Evolutionary conservation across 2,113 vertebrate genomes (phyloP), one percentile per base, ranked within the genome.

Genomic region (Alexandromys fortis): DNA sequence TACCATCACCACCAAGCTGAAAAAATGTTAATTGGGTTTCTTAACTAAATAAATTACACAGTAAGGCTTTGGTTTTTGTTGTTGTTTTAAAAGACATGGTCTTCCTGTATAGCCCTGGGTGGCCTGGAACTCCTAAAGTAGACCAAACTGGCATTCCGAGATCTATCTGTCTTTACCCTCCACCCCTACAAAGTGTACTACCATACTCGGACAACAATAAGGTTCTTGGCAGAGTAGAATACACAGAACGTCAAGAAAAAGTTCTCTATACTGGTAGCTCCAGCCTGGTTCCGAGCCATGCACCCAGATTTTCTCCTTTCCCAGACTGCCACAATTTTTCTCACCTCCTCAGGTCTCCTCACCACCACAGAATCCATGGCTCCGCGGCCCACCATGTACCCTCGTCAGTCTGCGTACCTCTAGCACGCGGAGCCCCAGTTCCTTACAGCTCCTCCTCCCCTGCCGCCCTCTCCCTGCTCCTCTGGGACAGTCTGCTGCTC

Each of bases 341-440:
- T n/a, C 61, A 19, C 1, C n/a, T 35, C 21, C 22, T 21, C 28
- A 5, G 26, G 68, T 35, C 33, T 24, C 9, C 2, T n/a, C 22
- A 82, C 38, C 35, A 52, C 6, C 16, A 61, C 67, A 3, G 21
- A 7, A 5, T 30, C 67, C 12, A 0, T 0, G 33, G 0, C 0
- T 28, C 76, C 61, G 1, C 14, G 11, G 55, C 35, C 79, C n/a
- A 42, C 26, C 6, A 0, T 42, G n/a, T 83, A n/a, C 35, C 35
- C 22, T 26, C 19, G 13, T 61, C 6, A 33, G 5, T n/a, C 81
- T 42, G 28, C 0, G 38, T 19, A 11, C 26, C 35, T 68, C 49
- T 30, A 8, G 47, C 13, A 38, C 5, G 14, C 2, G 0, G 21
- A 1, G 5, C 33, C 26, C 45, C 14, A 17, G 4, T 35, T 33